Percentiles rank a stretch among this genome's conserved stretches.
Conservation (phyloP, 1,140 invertebrate species). For the Sitodiplosis mosellana region DNA sequence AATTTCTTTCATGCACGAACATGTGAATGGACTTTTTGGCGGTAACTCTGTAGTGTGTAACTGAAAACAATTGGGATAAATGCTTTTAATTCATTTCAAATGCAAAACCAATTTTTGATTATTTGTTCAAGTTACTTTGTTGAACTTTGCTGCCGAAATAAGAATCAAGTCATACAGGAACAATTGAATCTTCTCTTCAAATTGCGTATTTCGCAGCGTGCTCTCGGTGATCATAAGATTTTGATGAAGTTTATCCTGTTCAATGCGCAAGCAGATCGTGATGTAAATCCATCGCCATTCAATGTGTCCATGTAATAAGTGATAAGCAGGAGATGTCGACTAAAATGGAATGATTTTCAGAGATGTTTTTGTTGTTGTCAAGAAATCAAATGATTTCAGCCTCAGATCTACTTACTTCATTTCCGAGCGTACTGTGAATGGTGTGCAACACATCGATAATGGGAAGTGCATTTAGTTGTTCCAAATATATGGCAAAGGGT, state of each 20-base stretch:
- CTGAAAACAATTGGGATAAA: slow-evolving; percentile 6
- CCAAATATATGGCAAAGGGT: not conserved
- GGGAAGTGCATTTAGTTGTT: not conserved
- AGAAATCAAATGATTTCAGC: not conserved
- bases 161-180: slow-evolving; percentile 1
- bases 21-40: slow-evolving; percentile 13
- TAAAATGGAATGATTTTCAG: not conserved
- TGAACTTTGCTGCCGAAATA: slow-evolving; percentile 1
- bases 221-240: not conserved
- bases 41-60: slow-evolving; percentile 11
- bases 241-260: slow-evolving; percentile 7
- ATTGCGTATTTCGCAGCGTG: not conserved
- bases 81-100: not conserved
- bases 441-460: not conserved
- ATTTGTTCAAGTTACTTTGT: slow-evolving; percentile 1
- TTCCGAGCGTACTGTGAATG: not conserved
- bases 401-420: not conserved
- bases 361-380: no score
- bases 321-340: slow-evolving; percentile 12
- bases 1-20: slow-evolving; percentile 18
- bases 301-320: slow-evolving; percentile 18
- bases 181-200: not conserved
- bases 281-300: slow-evolving; percentile 21
- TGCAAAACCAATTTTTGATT: not conserved
- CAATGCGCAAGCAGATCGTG: slow-evolving; percentile 10